Base-by-base conservation (phyloP, 2,888 invertebrate species). In the Diarsia mendica region DNA sequence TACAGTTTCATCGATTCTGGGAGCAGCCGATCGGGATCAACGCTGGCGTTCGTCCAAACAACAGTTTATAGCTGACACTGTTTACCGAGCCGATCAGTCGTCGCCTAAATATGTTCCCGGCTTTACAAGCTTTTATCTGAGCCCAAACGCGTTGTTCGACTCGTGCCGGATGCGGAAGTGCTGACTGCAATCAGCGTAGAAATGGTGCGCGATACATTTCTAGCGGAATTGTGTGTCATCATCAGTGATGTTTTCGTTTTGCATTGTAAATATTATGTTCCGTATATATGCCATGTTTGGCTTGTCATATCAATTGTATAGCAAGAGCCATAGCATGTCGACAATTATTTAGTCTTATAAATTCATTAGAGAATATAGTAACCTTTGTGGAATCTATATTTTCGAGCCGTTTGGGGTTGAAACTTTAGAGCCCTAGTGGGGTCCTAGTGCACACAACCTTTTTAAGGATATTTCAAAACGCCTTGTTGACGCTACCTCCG, bases 21-120 rank as follows among this genome's bases (percentile, higher is more conserved):
- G 87, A 89, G 90, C 80, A 81, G 85, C 80, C 82, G 89, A 90
- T 87, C 86, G 85, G 87, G 87, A 84, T 83, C 82, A 84, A 82
- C 78, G 80, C 90, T 95, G 94, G 95, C 95, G 88, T 84, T 82
- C 87, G 88, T 94, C 95, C 94, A 95, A 95, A 91, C 89, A 91
- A 83, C 86, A 88, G 91, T 92, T 92, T 92, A 94, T 91, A 89
- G 91, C 90, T 89, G 88, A 86, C 91, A 88, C 90, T 92, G 92
- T 93, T 93, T 92, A 92, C 90, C 75, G 85, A 89, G 87, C 82
- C 83, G 86, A n/a, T n/a, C n/a, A 83, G 87, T 85, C 89, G 86
- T 89, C 89, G 87, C 89, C 90, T 86, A 91, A 91, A 92, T 92
- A 91, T 89, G 90, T 88, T 85, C 87, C 84, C 88, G 64, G 73